Evolutionary conservation across 2,888 invertebrate genomes (phyloP).

Genomic region (Hyles lineata): DNA sequence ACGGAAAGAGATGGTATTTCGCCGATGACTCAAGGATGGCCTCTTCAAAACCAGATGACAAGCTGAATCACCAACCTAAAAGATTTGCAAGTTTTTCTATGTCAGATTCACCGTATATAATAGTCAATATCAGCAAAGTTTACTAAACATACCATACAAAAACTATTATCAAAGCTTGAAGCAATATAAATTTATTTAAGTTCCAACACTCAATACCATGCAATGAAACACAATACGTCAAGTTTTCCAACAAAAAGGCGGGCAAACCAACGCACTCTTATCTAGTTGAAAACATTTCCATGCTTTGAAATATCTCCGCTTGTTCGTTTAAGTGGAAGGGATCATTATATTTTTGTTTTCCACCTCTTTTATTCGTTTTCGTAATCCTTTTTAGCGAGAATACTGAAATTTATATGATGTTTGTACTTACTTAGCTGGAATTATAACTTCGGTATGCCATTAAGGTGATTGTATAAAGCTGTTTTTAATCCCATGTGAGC

Average conservation of each 20-base stretch:
- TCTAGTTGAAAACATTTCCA: not conserved
- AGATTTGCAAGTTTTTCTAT: no score
- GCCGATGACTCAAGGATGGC: no score
- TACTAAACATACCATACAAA: no score
- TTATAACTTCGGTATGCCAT: not conserved
- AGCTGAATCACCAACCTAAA: no score
- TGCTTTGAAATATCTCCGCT: conserved; percentile 8
- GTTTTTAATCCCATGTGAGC: not conserved
- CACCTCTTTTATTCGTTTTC: conserved; percentile 2
- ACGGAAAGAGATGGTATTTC: no score
- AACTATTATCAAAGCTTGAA: no score
- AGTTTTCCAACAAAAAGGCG: not conserved
- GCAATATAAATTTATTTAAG: no score
- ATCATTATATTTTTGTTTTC: conserved; percentile 20
- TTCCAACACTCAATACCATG: no score
- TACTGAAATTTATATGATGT: not conserved
- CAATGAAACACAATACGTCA: no score
- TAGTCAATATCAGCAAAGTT: no score
- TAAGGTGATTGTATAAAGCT: not conserved
- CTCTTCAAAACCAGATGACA: no score
- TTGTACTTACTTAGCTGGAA: not conserved
- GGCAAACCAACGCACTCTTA: not conserved
- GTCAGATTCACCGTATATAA: no score
- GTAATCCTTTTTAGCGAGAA: not conserved
- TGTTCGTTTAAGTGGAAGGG: conserved; percentile 9